A percentile compares a stretch with the other conserved stretches of the same genome.
phyloP scores from a whole-genome alignment of 2,888 invertebrate genomes.

The Ypsolopha scabrella region DNA sequence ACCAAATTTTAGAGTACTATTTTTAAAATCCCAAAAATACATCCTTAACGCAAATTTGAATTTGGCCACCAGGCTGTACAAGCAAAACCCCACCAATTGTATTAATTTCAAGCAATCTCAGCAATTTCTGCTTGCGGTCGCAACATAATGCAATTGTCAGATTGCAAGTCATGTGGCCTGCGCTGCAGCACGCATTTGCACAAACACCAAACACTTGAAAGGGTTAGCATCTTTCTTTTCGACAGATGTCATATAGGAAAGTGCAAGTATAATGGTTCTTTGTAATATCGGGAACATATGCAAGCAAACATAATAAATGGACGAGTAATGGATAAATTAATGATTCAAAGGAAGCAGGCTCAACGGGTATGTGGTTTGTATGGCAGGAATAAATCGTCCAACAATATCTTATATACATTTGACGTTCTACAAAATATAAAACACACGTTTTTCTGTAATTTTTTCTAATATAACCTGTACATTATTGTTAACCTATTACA shows the following conservation, averaged over 20 bases:
- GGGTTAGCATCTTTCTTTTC: slow-evolving; percentile 16
- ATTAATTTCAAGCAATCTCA: slow-evolving; percentile 20
- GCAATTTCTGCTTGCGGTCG: slow-evolving; percentile 51
- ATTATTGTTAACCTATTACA: too few species aligned
- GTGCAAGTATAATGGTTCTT: slow-evolving; percentile 6
- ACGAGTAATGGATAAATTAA: too few species aligned
- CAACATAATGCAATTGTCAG: slow-evolving; percentile 23
- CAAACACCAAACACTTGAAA: slow-evolving; percentile 25
- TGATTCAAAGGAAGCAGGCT: too few species aligned
- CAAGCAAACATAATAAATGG: too few species aligned
- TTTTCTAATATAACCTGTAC: too few species aligned
- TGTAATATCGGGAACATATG: too few species aligned
- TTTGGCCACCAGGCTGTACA: neutral
- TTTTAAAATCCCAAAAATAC: neutral
- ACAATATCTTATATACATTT: too few species aligned
- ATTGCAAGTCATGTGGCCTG: slow-evolving; percentile 43
- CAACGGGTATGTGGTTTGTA: too few species aligned
- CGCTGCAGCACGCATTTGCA: slow-evolving; percentile 22
- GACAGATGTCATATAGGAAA: slow-evolving; percentile 15
- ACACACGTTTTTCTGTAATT: too few species aligned
- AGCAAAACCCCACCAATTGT: neutral
- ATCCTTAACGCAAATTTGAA: neutral
- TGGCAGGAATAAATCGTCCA: too few species aligned
- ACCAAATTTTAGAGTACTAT: neutral
- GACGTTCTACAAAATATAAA: too few species aligned